phyloP scores from a whole-genome alignment of 2,888 invertebrate species.

The Argyra leucocephala region DNA sequence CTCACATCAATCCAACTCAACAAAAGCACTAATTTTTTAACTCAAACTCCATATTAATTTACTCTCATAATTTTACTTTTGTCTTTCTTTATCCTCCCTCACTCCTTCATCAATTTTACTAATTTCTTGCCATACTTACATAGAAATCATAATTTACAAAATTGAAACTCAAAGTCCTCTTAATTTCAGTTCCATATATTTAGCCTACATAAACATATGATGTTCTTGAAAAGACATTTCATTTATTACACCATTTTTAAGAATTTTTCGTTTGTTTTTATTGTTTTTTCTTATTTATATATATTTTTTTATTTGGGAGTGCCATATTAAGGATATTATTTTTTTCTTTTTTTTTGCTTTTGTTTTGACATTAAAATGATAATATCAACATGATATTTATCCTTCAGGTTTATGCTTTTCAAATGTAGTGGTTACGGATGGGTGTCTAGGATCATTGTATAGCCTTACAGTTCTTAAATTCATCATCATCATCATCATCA shows the following conservation, averaged over 20 bases:
- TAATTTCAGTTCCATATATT: background rate
- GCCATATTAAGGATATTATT: background rate
- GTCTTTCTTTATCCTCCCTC: too few relatives aligned
- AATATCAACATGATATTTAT: background rate
- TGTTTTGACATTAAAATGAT: background rate
- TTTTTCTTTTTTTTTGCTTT: background rate
- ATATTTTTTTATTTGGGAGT: background rate
- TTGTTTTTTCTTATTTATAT: background rate
- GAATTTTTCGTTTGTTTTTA: background rate
- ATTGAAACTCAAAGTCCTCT: background rate
- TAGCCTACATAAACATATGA: background rate
- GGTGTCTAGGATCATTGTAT: too few relatives aligned
- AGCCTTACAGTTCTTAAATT: too few relatives aligned
- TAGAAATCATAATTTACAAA: background rate
- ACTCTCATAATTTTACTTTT: too few relatives aligned
- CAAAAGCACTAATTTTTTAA: too few relatives aligned
- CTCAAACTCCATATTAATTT: too few relatives aligned
- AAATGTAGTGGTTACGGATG: too few relatives aligned
- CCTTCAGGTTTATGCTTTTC: background rate
- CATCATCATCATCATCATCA: too few relatives aligned
- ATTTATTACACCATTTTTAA: background rate
- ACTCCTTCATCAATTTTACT: too few relatives aligned
- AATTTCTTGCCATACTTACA: background rate
- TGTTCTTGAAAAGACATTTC: background rate
- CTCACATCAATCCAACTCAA: too few relatives aligned